Conservation (phyloP, 2,888 invertebrate species). For the Napeogenes sylphis region DNA sequence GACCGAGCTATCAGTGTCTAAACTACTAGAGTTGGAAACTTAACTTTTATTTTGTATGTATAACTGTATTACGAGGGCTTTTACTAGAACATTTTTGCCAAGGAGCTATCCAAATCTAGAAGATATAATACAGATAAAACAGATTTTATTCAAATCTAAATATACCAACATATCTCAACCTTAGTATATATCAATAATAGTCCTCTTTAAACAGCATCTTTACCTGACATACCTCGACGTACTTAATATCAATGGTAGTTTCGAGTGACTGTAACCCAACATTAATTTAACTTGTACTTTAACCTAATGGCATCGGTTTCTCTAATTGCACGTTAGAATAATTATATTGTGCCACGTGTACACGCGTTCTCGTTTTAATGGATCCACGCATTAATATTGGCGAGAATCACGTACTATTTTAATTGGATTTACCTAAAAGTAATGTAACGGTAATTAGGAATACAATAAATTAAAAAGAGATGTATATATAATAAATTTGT, state of each 20-base stretch:
- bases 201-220: not conserved
- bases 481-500: too few species aligned
- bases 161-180: not conserved
- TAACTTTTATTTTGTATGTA: too few species aligned
- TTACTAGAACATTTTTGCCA: too few species aligned
- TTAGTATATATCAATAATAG: not conserved
- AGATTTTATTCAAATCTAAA: not conserved
- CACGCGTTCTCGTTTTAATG: constrained; percentile 65
- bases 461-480: too few species aligned
- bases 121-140: too few species aligned
- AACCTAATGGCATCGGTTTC: constrained; percentile 73
- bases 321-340: constrained; percentile 74
- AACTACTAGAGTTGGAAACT: too few species aligned
- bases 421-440: constrained; percentile 39
- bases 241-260: constrained; percentile 76
- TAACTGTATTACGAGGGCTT: too few species aligned
- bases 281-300: constrained; percentile 74
- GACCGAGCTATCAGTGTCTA: too few species aligned
- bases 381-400: constrained; percentile 55
- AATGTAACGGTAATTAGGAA: constrained; percentile 37
- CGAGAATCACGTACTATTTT: constrained; percentile 48
- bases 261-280: constrained; percentile 72
- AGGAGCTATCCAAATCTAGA: too few species aligned
- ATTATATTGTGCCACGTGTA: constrained; percentile 63
- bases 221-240: constrained; percentile 48